A percentile compares a stretch with the other conserved stretches of the same genome.
These are phyloP conservation scores for Oxygymnocypris stewartii DNA, from an alignment of 2,113 vertebrate genomes.

Conservation along the genomic window DNA sequence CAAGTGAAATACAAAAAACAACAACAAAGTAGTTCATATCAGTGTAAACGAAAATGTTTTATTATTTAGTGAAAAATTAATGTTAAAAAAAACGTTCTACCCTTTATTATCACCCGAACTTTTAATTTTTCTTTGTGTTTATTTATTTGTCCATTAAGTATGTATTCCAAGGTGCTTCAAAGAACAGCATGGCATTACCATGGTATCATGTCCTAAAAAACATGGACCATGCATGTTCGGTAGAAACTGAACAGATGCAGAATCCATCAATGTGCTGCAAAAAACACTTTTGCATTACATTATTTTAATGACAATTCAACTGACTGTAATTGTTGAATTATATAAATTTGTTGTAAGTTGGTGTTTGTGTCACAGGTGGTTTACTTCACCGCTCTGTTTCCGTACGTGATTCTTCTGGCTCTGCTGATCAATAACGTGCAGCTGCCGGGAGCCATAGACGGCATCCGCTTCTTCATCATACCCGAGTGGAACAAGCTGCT, in stretches of 20 bases:
- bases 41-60: too few relatives aligned
- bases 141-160: too few relatives aligned
- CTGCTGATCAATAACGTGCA: slow-evolving; percentile 76
- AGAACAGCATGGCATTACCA: background rate
- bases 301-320: background rate
- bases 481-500: slow-evolving; percentile 73
- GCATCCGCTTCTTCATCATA: slow-evolving; percentile 75
- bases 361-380: slow-evolving; percentile 69
- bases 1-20: too few relatives aligned
- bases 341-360: background rate
- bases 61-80: too few relatives aligned
- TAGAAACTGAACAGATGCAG: background rate
- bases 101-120: too few relatives aligned
- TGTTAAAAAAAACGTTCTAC: too few relatives aligned
- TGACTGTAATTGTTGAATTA: too few relatives aligned
- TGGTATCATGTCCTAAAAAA: background rate
- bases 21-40: too few relatives aligned
- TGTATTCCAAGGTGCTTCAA: background rate
- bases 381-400: slow-evolving; percentile 78
- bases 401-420: slow-evolving; percentile 74
- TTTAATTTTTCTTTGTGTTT: too few relatives aligned
- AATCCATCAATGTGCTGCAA: background rate
- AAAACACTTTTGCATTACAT: background rate
- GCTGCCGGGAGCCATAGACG: slow-evolving; percentile 73
- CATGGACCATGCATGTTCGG: background rate